Percentiles rank a stretch among this genome's conserved stretches.
These are phyloP conservation scores for Drosophila monieri DNA, from an alignment of 2,888 invertebrate genomes.

Conservation along the genomic window DNA sequence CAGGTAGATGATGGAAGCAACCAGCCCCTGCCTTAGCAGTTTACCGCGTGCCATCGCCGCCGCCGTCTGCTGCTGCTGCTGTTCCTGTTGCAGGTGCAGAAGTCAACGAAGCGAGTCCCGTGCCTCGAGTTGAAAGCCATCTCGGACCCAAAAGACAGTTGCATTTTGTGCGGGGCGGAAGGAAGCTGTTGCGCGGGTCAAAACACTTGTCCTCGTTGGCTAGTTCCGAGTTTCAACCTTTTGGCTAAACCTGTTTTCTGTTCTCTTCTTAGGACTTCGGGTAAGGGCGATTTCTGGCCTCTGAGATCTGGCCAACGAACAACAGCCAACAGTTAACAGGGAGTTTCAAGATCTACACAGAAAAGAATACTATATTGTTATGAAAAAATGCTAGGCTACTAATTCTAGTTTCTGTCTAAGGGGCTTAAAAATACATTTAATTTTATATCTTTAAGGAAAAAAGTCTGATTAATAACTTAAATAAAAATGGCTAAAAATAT, in stretches of 20 bases:
- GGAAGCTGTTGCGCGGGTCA: constrained; percentile 64
- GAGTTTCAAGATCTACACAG: constrained; percentile 24
- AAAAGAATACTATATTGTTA: background rate
- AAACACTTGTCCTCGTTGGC: constrained; percentile 61
- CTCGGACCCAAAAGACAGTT: constrained; percentile 30
- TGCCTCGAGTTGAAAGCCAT: constrained; percentile 16
- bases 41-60: constrained; percentile 52
- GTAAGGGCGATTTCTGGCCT: constrained; percentile 6
- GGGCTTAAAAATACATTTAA: no score
- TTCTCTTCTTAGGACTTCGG: background rate
- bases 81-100: constrained; percentile 62
- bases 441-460: no score
- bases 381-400: no score
- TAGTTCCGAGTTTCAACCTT: constrained; percentile 34
- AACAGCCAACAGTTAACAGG: background rate
- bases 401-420: no score
- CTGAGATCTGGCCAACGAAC: constrained; percentile 29
- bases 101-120: constrained; percentile 54
- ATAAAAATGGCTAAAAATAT: background rate
- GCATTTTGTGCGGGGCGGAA: constrained; percentile 39
- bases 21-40: constrained; percentile 5
- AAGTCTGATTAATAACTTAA: no score
- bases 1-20: constrained; percentile 27
- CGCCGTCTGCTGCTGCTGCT: constrained; percentile 43
- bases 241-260: constrained; percentile 53